Conservation (phyloP, 2,113 vertebrate genomes). For the Furnarius figulus region DNA sequence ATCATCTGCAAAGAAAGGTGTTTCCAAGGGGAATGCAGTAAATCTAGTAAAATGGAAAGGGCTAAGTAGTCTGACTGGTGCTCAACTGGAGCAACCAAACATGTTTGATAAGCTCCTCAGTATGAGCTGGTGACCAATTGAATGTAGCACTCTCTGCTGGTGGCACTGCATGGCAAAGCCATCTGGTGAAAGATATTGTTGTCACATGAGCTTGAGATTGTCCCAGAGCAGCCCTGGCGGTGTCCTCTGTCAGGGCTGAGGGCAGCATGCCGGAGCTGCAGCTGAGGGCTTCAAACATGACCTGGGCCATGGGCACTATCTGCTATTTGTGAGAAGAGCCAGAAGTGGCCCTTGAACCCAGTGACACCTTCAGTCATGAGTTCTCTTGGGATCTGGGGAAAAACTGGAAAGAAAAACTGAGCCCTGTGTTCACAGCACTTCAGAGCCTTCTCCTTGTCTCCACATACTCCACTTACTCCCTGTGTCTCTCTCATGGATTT, state of each 20-base stretch:
- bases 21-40: background rate
- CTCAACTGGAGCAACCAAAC: background rate
- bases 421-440: background rate
- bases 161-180: background rate
- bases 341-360: background rate
- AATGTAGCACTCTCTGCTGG: background rate
- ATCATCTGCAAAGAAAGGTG: background rate
- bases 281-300: background rate
- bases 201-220: background rate
- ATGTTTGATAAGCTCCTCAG: background rate
- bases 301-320: background rate
- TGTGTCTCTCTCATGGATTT: background rate
- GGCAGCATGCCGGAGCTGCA: background rate
- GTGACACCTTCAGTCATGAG: background rate
- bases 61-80: background rate
- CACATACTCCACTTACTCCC: rapidly evolving
- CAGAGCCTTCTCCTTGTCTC: rapidly evolving
- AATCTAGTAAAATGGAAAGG: background rate
- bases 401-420: background rate
- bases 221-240: background rate
- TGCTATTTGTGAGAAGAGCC: background rate
- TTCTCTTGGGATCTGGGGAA: background rate
- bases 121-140: background rate
- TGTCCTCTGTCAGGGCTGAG: background rate
- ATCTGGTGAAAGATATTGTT: background rate